A percentile compares a stretch with the other conserved stretches of the same genome.
Conservation (phyloP, 1,140 invertebrate species). For the Amyelois transitella region DNA sequence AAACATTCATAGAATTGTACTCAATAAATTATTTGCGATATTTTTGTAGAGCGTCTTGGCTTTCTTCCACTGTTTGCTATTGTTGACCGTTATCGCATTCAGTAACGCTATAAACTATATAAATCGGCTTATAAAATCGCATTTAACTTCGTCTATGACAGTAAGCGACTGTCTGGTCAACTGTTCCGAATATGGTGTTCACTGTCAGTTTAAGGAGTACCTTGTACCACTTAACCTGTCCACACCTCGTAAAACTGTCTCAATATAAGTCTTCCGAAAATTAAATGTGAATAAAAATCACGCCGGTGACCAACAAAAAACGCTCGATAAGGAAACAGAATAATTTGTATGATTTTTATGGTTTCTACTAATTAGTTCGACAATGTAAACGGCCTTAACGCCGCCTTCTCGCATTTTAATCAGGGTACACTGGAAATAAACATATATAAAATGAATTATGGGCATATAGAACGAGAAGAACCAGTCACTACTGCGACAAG, state of each 20-base stretch:
- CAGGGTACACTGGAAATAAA: conserved; percentile 51
- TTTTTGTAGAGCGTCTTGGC: conserved; percentile 66
- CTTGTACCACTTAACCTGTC: conserved; percentile 40
- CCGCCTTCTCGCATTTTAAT: conserved; percentile 56
- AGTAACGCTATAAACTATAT: conserved; percentile 21
- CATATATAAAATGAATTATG: conserved; percentile 51
- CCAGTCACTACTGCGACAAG: conserved; percentile 62
- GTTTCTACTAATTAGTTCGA: conserved; percentile 54
- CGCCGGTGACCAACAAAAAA: conserved; percentile 29
- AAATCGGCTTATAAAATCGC: not conserved
- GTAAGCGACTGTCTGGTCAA: not conserved
- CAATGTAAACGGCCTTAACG: conserved; percentile 51
- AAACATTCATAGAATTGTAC: conserved; percentile 62
- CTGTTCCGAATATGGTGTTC: conserved; percentile 26
- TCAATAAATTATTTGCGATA: conserved; percentile 68
- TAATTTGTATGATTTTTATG: conserved; percentile 58
- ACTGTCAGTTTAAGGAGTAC: conserved; percentile 23
- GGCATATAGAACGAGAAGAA: conserved; percentile 59
- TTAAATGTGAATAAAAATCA: conserved; percentile 39
- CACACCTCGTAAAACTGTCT: conserved; percentile 55
- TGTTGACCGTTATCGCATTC: conserved; percentile 39
- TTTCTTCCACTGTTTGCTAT: conserved; percentile 47
- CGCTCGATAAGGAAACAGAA: conserved; percentile 44
- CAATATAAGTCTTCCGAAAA: conserved; percentile 36
- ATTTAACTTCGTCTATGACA: not conserved